phyloP scores from a whole-genome alignment of 2,113 vertebrate species.

The Boulengeromyrus knoepffleri region DNA sequence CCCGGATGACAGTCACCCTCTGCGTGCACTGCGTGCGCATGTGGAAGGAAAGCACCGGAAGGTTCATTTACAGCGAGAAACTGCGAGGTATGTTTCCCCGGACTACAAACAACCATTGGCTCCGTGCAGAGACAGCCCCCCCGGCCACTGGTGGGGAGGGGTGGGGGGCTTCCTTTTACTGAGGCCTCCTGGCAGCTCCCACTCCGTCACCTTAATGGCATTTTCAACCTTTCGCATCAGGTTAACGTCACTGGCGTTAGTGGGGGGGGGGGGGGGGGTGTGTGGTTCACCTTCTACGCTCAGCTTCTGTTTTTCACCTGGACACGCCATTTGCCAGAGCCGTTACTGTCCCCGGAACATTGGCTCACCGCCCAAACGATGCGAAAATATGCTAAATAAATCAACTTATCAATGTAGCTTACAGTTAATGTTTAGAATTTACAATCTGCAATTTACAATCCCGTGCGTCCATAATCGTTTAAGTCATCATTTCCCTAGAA shows the following conservation, averaged over 20 bases:
- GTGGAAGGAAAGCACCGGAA: neutral
- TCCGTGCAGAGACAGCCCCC: neutral
- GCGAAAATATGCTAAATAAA: neutral
- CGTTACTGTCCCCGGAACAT: neutral
- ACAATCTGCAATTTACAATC: neutral
- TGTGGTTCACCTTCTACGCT: neutral
- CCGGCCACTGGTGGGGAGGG: neutral
- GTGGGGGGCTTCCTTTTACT: neutral
- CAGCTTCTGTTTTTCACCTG: neutral
- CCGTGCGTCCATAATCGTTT: neutral
- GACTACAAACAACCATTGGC: neutral
- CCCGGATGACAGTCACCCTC: neutral
- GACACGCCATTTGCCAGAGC: neutral
- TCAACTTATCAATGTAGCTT: neutral
- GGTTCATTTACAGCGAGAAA: neutral
- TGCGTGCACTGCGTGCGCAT: neutral
- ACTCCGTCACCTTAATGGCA: neutral
- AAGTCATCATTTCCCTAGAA: neutral
- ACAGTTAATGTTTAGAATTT: neutral
- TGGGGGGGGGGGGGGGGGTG: no score
- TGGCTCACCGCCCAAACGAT: neutral
- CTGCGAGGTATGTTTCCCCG: neutral
- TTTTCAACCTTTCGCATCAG: neutral
- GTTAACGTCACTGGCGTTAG: neutral
- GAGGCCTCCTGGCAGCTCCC: neutral